Evolutionary conservation across 2,797 vertebrate species (phyloP), one percentile per base, ranked within the genome.

Genomic region (Steatocranus sp.): DNA sequence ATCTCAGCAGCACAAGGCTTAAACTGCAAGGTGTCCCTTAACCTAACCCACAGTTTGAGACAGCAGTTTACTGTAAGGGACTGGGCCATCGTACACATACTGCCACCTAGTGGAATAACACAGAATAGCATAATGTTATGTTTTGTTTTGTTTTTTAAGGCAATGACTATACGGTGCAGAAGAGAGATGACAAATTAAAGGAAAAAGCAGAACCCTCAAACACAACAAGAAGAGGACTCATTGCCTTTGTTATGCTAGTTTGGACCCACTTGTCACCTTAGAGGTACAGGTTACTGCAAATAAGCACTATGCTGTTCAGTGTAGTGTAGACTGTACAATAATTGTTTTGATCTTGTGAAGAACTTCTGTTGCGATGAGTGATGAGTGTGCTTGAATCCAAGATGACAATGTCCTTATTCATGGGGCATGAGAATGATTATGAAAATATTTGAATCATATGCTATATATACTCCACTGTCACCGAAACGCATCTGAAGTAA

Each of bases 21-120:
- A 43, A 41, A 2, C 3, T 38, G 23, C 46, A 9, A 54, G 38
- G 9, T 79, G 25, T 54, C 7, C 48, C 15, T 51, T 12, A 81
- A 1, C 6, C 12, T 5, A 30, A 54, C 6, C 54, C 77, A 66
- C 34, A 34, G 27, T 9, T 32, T 18, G 6, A 18, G 41, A 50
- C 48, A 58, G 20, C 18, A 74, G 14, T 3, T 14, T 34, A 5
- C 8, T 34, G 0, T n/a, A 5, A 38, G 36, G 25, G 5, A 32
- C 43, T 46, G 15, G 61, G 8, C 34, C 6, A 76, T 46, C 14
- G 20, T 7, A 11, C 11, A 74, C 25, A 8, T 81, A 51, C 25
- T 5, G 11, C 80, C 87, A 80, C 25, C 86, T 81, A 79, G 87
- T 87, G 90, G 30, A 70, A 3, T 1, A 8, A 11, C 11, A 1